These are phyloP conservation scores for Falco punctatus DNA, from an alignment of 2,113 vertebrate genomes.

Conservation along the genomic window DNA sequence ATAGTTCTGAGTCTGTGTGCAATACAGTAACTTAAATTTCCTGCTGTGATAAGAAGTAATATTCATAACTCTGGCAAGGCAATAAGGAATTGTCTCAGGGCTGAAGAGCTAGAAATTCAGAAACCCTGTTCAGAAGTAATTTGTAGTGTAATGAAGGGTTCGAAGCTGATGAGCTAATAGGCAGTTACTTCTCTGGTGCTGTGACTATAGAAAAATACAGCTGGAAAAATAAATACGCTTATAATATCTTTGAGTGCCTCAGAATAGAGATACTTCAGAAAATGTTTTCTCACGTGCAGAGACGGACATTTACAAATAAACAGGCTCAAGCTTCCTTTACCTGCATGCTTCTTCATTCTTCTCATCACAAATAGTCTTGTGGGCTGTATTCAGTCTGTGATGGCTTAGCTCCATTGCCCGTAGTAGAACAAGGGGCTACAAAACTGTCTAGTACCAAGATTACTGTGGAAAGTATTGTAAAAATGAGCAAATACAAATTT, in stretches of 20 bases:
- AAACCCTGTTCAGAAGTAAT: background rate
- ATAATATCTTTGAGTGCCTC: background rate
- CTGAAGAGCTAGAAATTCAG: background rate
- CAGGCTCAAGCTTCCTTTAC: background rate
- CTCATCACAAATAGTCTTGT: too few relatives aligned
- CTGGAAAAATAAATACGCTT: background rate
- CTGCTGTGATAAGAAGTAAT: too few relatives aligned
- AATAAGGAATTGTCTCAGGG: background rate
- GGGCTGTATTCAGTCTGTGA: rapidly evolving
- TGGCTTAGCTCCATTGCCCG: rapidly evolving
- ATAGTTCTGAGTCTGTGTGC: background rate
- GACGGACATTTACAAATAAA: rapidly evolving
- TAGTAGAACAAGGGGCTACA: background rate
- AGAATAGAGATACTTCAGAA: rapidly evolving
- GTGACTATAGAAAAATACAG: background rate
- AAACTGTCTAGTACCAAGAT: too few relatives aligned
- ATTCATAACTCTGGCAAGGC: rapidly evolving
- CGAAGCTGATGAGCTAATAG: too few relatives aligned
- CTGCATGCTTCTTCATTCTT: rapidly evolving
- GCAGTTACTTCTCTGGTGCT: background rate
- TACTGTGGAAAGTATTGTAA: background rate
- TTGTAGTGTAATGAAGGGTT: background rate
- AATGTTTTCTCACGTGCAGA: rapidly evolving
- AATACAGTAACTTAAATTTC: rapidly evolving
- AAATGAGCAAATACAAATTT: rapidly evolving